These are phyloP conservation scores for Centropus bengalensis DNA, from an alignment of 2,113 vertebrate genomes.

Conservation along the genomic window DNA sequence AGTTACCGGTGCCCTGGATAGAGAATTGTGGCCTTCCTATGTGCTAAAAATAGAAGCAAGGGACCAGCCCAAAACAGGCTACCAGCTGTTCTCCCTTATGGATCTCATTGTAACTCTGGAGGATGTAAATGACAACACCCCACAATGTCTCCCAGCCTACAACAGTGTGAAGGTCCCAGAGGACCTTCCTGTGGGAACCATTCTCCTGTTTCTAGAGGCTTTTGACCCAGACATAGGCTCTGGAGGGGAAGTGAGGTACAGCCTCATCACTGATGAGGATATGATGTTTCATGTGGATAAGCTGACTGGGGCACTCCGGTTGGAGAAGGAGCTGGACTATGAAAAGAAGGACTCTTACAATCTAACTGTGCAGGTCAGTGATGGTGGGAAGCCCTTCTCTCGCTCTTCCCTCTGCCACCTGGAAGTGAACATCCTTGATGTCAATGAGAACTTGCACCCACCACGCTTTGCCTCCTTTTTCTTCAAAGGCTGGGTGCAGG, in stretches of 20 bases:
- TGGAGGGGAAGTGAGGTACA: slow-evolving; percentile 86
- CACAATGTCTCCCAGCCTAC: slow-evolving; percentile 83
- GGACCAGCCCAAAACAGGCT: slow-evolving; percentile 83
- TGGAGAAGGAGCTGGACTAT: slow-evolving; percentile 92
- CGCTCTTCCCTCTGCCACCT: slow-evolving; percentile 89
- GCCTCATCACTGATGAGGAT: slow-evolving; percentile 80
- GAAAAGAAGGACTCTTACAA: slow-evolving; percentile 87
- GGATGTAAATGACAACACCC: slow-evolving; percentile 92
- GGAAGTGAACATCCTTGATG: slow-evolving; percentile 88
- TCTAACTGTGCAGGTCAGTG: slow-evolving; percentile 87
- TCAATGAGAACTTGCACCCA: slow-evolving; percentile 92
- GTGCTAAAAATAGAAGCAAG: slow-evolving; percentile 87
- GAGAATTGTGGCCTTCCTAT: slow-evolving; percentile 83
- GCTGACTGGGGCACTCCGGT: slow-evolving; percentile 82
- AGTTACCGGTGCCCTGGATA: slow-evolving; percentile 83
- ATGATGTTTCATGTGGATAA: slow-evolving; percentile 86
- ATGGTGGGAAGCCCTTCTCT: slow-evolving; percentile 85
- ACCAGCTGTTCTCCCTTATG: slow-evolving; percentile 80
- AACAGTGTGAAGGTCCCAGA: slow-evolving; percentile 89
- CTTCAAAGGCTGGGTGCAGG: slow-evolving; percentile 84
- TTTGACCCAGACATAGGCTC: slow-evolving; percentile 86
- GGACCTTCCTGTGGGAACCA: slow-evolving; percentile 86
- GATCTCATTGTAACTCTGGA: slow-evolving; percentile 86
- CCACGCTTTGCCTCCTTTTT: slow-evolving; percentile 88
- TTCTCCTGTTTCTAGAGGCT: slow-evolving; percentile 89